Base-by-base conservation (phyloP, 2,797 vertebrate genomes). In the Discoglossus pictus region DNA sequence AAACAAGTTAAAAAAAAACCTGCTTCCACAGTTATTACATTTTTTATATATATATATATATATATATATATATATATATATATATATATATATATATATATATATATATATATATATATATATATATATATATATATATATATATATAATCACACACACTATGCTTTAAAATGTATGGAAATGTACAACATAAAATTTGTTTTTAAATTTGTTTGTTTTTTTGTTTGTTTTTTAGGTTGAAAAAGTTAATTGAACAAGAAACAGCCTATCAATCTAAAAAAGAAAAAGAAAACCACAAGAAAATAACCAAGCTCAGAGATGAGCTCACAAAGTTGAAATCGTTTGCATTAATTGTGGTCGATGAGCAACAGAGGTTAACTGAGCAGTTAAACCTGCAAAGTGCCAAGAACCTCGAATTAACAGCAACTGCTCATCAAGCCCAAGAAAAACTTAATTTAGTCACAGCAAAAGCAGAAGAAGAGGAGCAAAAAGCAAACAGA, bases 281-380 rank as follows among this genome's bases (percentile, higher is more conserved):
- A 73, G 93, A 97, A 2, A 87, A 93, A 73, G 96, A 98, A 74
- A 92, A 86, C 82, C 90, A 84, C 65, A 91, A 86, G 68, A 96
- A 90, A 79, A 82, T 93, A 68, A 42, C 71, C 1, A 84, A 84
- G 65, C 84, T 99, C 65, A 96, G 93, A 79, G 93, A 94, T 63
- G 97, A 99, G 83, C 76, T 97, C 73, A 94, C 87, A 66, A 96
- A 97, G 86, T 87, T 99, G 56, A 98, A 97, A 80, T 93, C 97
- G 1, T 98, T 98, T 83, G 90, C 95, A 53, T 89, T 99, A 86
- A 92, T 93, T 88, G 92, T 99, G 15, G 95, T 98, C 15, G 95
- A 98, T 58, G 97, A 99, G 87, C 96, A 97, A 77, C 93, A 98
- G 85, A 90, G 84, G 72, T 89, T 97, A 61, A 89, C 91, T 0